Evolutionary conservation across 2,888 invertebrate genomes (phyloP), one percentile per base, ranked within the genome.

Genomic region (Trissolcus brochymenae): DNA sequence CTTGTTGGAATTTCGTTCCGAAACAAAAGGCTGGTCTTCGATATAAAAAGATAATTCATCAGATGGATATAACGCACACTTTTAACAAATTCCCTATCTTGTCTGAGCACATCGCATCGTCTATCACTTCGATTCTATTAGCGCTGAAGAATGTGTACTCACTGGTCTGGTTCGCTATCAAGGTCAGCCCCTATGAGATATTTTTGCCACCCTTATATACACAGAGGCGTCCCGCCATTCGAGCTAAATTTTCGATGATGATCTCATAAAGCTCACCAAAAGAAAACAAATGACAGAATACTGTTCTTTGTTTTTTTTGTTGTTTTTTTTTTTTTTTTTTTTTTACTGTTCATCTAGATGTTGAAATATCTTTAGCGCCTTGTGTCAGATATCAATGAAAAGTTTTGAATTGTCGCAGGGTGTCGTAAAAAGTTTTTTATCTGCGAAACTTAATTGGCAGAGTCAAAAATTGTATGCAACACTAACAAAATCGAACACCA

Each of bases 111-210:
- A 62, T 62, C 53, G 21, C 6, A 16, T 16, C 62, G 53, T 62
- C 62, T 62, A 66, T 66, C 66, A 66, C 66, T 56, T 55, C 25
- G n/a, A 29, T 29, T 55, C 55, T 35, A 55, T 55, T 55, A 62
- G 16, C 14, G 21, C 41, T 53, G 41, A 53, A 53, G 53, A 53
- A 62, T 40, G 51, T 51, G 61, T 61, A 14, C 53, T 21, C 53
- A 25, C 17, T 53, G 14, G 16, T 64, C 51, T 50, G 50, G 50
- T 60, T 29, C 13, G 13, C 16, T 54, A 43, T 16, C 43, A 64
- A 64, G 46, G 54, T 54, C 64, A 54, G 9, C 21, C 29, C 54
- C 54, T 25, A 54, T 54, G 41, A 46, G 29, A 17, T 64, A 62
- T 62, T 62, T 35, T 35, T 35, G 7, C 9, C 35, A 11, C 11